Conservation (phyloP, 2,888 invertebrate species). For the Arenicola marina region DNA sequence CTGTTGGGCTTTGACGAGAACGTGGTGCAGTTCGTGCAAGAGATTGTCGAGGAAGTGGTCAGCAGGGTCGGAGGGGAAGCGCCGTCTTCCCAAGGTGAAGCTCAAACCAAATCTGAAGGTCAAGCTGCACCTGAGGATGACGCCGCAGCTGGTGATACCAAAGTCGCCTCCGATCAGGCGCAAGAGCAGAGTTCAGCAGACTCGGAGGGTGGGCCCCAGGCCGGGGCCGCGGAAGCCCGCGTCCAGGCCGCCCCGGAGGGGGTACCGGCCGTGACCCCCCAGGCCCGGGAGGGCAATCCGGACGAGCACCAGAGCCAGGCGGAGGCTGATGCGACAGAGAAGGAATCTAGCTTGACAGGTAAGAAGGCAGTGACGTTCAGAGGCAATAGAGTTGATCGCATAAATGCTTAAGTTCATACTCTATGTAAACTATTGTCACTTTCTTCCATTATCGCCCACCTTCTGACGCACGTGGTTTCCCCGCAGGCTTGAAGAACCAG, state of each 20-base stretch:
- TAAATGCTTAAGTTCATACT: too few species aligned
- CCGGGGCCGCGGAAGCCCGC: neutral
- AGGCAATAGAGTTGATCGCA: too few species aligned
- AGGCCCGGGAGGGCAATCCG: neutral
- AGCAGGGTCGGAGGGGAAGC: conserved; percentile 5
- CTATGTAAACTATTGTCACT: too few species aligned
- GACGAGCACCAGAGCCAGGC: conserved; percentile 14
- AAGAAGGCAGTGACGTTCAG: neutral
- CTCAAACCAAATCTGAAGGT: neutral
- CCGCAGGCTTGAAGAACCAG: too few species aligned
- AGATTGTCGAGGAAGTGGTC: conserved; percentile 30
- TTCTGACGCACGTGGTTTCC: too few species aligned
- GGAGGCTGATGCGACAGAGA: conserved; percentile 9
- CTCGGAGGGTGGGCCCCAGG: neutral
- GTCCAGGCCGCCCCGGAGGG: neutral
- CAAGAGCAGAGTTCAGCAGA: neutral
- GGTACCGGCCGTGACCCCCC: neutral
- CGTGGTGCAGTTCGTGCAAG: conserved; percentile 30
- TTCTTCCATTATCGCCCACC: too few species aligned
- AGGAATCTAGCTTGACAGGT: conserved; percentile 17
- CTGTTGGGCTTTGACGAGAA: conserved; percentile 21
- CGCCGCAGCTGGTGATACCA: neutral
- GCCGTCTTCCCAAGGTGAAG: neutral
- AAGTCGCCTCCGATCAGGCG: neutral
- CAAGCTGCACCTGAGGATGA: neutral